phyloP scores from a whole-genome alignment of 2,797 vertebrate species.

The Gymnothorax reevesii region DNA sequence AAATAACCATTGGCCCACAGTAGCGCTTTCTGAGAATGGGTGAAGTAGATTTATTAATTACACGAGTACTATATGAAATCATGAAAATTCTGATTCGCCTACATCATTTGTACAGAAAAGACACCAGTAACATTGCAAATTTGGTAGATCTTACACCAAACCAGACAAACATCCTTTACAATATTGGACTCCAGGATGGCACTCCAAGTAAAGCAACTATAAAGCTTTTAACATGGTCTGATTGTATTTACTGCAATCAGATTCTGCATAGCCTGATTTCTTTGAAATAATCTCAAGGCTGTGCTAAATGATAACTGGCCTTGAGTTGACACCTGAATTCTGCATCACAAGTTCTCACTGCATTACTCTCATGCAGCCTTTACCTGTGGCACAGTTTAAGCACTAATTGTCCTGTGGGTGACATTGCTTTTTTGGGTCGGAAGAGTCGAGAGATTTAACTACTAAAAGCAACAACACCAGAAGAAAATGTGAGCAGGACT shows the following conservation, averaged over 20 bases:
- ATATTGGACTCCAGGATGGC: conserved; percentile 25
- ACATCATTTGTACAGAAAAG: conserved; percentile 54
- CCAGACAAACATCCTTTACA: conserved; percentile 37
- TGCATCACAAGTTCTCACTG: not conserved
- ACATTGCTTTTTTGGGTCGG: not conserved
- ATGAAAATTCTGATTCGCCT: conserved; percentile 28
- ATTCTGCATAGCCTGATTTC: conserved; percentile 73
- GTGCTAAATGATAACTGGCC: conserved; percentile 33
- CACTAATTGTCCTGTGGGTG: not conserved
- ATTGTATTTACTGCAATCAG: conserved; percentile 66
- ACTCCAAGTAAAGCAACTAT: conserved; percentile 24
- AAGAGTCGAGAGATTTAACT: not conserved
- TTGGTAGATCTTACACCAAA: conserved; percentile 57
- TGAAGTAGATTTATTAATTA: conserved; percentile 11
- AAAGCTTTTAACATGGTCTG: conserved; percentile 33
- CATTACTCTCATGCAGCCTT: not conserved
- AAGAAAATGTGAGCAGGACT: not conserved
- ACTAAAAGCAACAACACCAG: not conserved
- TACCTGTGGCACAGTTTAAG: not conserved
- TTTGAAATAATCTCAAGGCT: conserved; percentile 46
- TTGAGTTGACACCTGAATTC: not conserved
- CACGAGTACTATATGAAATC: conserved; percentile 41
- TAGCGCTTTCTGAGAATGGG: not conserved
- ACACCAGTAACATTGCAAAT: conserved; percentile 59
- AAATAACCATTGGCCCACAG: not conserved